phyloP scores from a whole-genome alignment of 2,797 vertebrate species.

The Malacoraja senta region DNA sequence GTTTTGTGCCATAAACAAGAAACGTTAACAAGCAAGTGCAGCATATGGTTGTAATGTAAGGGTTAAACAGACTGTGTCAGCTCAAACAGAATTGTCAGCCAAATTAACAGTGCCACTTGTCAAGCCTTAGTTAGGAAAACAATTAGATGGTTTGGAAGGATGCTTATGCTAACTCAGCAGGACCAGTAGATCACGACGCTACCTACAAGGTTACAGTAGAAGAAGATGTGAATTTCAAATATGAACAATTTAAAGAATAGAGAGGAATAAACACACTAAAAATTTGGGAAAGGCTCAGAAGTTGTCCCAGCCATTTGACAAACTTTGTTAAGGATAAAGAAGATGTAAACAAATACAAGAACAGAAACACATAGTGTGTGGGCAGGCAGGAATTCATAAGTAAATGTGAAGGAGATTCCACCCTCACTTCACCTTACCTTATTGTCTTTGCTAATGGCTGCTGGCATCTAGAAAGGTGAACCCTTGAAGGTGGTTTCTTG shows the following conservation, averaged over 20 bases:
- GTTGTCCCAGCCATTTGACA: background rate
- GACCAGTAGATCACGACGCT: too few species aligned
- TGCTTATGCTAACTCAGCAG: too few species aligned
- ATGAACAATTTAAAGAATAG: background rate
- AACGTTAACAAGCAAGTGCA: too few species aligned
- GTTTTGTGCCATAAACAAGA: too few species aligned
- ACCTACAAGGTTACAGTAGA: background rate
- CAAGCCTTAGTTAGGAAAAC: too few species aligned
- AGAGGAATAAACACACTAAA: background rate
- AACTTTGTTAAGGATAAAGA: background rate
- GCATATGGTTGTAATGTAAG: too few species aligned
- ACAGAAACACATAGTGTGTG: background rate
- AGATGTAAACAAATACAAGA: background rate
- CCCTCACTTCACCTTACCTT: background rate
- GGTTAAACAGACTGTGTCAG: too few species aligned
- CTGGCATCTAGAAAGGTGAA: background rate
- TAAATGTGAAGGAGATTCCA: background rate
- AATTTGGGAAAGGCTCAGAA: background rate
- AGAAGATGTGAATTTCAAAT: background rate
- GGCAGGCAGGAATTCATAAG: background rate
- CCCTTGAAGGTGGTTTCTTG: background rate
- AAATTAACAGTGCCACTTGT: too few species aligned
- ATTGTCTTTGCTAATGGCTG: background rate
- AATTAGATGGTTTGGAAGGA: too few species aligned
- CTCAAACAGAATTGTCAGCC: too few species aligned